Base-by-base conservation (phyloP, 2,797 vertebrate genomes). In the Tadarida brasiliensis region DNA sequence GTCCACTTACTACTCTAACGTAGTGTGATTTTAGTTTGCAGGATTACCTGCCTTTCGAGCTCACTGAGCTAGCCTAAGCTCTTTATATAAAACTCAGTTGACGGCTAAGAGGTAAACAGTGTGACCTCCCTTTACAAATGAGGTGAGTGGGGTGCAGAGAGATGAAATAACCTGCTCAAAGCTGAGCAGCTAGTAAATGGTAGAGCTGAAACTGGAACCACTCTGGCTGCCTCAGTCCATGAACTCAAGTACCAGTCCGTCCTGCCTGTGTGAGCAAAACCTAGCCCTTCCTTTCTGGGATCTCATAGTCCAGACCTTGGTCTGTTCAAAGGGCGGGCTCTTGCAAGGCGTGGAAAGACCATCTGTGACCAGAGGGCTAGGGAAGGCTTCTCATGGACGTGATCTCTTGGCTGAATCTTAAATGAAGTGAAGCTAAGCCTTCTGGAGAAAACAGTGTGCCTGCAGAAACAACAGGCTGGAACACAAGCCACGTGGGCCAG, bases 131-230 rank as follows among this genome's bases (percentile, higher is more conserved):
- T 90, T 93, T 87, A 61, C 26, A 91, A 68, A 80, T 70, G 39
- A 78, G 67, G 28, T 39, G 49, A 33, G 28, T 74, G 87, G 35
- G 68, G 5, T n/a, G 28, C 24, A 44, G 11, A 88, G 44, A 88
- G 63, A 76, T 65, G 30, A 94, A 76, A 28, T 56, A 39, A 90
- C 47, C 68, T 81, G 44, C 49, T 94, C 73, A 65, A 91, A 76
- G 35, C 24, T 20, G 20, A 71, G 59, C 61, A 76, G 54, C 35
- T 57, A 39, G 49, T n/a, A 14, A 54, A 83, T 24, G 7, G 5
- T 35, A 17, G 11, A 82, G 26, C 7, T 65, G 56, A 68, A 67
- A 70, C 1, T 0, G 20, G 76, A 90, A 44, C 11, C n/a, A 54
- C 24, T 11, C 68, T 33, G 51, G n/a, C 16, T 39, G 57, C 28